phyloP scores from a whole-genome alignment of 2,113 vertebrate species.

The Pseudorasbora parva region DNA sequence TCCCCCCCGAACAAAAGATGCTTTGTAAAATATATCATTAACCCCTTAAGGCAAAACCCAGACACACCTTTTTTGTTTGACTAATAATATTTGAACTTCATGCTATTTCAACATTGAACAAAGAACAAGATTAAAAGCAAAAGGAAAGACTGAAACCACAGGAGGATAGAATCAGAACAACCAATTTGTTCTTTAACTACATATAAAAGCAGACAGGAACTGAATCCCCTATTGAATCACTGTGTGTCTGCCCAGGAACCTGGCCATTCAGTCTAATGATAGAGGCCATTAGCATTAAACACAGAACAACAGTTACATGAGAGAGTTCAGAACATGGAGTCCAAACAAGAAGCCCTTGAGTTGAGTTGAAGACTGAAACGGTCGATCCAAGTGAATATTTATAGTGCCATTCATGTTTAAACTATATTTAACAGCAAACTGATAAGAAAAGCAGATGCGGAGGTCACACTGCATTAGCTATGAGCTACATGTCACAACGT shows the following conservation, averaged over 20 bases:
- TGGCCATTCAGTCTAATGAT: conserved; percentile 19
- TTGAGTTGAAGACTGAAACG: not conserved
- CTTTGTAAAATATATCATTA: not conserved
- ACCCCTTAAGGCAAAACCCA: not conserved
- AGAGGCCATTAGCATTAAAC: conserved; percentile 7
- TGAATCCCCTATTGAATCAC: not conserved
- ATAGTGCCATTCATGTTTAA: not conserved
- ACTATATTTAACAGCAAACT: not conserved
- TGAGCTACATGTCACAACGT: not conserved
- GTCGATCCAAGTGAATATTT: not conserved
- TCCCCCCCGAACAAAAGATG: not conserved
- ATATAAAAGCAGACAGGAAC: conserved; percentile 14
- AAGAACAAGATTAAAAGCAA: conserved; percentile 10
- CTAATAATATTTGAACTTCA: conserved; percentile 4
- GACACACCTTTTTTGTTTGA: not conserved
- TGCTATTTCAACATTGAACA: not conserved
- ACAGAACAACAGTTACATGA: not conserved
- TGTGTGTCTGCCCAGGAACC: not conserved
- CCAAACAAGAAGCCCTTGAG: conserved; percentile 4
- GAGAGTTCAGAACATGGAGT: not conserved
- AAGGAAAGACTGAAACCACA: not conserved
- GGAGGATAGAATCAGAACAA: not conserved
- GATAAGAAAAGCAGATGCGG: not conserved
- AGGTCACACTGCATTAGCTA: not conserved
- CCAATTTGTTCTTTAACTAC: conserved; percentile 1